Conservation (phyloP, 2,797 vertebrate species). For the Myotis daubentonii region DNA sequence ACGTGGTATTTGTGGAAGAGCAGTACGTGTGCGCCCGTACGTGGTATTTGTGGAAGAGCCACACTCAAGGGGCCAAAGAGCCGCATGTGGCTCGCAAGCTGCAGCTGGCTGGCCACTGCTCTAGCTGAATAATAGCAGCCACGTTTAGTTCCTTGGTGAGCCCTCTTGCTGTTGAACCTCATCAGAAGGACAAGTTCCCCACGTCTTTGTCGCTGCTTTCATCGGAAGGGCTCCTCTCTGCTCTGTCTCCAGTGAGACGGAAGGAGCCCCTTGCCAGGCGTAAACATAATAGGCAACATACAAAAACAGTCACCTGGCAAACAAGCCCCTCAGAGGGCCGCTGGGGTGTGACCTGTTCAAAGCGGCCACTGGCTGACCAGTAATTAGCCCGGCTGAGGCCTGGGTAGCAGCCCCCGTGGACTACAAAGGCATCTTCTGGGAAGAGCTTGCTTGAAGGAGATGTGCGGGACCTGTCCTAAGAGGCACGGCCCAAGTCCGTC, state of each 20-base stretch:
- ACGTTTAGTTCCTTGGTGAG: neutral
- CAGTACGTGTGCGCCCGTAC: too few species aligned
- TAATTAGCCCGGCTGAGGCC: conserved; percentile 70
- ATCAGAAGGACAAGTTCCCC: neutral
- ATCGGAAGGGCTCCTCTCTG: neutral
- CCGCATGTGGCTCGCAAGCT: too few species aligned
- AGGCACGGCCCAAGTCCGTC: conserved; percentile 51
- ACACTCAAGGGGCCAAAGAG: too few species aligned
- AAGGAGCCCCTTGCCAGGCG: neutral
- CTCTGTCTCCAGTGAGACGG: neutral
- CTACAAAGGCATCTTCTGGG: conserved; percentile 71
- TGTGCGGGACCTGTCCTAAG: conserved; percentile 73
- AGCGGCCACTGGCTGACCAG: conserved; percentile 67
- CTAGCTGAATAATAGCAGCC: neutral
- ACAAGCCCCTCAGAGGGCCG: conserved; percentile 35
- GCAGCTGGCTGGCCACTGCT: too few species aligned
- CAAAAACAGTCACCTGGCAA: conserved; percentile 39
- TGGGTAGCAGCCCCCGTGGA: conserved; percentile 58
- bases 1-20: too few species aligned
- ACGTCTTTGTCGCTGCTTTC: neutral
- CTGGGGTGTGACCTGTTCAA: conserved; percentile 52
- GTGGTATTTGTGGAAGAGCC: too few species aligned
- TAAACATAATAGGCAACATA: neutral
- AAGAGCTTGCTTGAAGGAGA: conserved; percentile 72
- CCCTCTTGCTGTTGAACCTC: neutral